phyloP scores from a whole-genome alignment of 2,113 vertebrate species.

The Ovis canadensis region DNA sequence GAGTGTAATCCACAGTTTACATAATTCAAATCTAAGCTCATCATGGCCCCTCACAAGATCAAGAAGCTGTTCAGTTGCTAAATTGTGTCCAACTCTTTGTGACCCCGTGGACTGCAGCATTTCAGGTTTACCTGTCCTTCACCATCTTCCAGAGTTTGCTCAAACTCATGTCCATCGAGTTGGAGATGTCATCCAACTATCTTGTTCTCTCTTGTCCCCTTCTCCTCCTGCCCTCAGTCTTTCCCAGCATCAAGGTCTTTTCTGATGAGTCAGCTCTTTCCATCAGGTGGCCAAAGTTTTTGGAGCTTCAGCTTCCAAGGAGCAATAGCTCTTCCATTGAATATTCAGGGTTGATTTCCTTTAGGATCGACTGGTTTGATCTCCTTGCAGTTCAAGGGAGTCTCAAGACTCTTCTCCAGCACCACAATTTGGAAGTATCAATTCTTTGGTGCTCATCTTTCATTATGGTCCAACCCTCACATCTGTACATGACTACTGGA shows the following conservation, averaged over 20 bases:
- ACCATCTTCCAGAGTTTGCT: not conserved
- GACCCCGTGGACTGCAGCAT: not conserved
- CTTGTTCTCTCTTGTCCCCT: not conserved
- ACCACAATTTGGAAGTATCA: not conserved
- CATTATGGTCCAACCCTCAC: not conserved
- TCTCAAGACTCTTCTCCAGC: not conserved
- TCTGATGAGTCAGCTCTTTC: not conserved
- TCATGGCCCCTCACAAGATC: not conserved
- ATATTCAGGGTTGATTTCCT: not conserved
- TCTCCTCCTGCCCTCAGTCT: not conserved
- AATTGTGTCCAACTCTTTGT: not conserved
- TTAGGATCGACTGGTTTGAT: not conserved
- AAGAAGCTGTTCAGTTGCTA: not conserved
- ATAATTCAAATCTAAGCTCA: not conserved
- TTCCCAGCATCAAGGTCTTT: not conserved
- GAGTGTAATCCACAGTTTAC: not conserved
- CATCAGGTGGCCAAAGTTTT: not conserved
- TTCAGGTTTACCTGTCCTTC: not conserved
- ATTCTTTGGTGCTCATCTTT: not conserved
- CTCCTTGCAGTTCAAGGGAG: not conserved
- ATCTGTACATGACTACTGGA: not conserved
- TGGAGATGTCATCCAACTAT: not conserved
- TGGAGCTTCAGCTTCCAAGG: not conserved
- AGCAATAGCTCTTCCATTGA: not conserved
- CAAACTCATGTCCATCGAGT: not conserved